Evolutionary conservation across 2,888 invertebrate species (phyloP), one percentile per base, ranked within the genome.

Genomic region (Eudasyphora cyanicolor): DNA sequence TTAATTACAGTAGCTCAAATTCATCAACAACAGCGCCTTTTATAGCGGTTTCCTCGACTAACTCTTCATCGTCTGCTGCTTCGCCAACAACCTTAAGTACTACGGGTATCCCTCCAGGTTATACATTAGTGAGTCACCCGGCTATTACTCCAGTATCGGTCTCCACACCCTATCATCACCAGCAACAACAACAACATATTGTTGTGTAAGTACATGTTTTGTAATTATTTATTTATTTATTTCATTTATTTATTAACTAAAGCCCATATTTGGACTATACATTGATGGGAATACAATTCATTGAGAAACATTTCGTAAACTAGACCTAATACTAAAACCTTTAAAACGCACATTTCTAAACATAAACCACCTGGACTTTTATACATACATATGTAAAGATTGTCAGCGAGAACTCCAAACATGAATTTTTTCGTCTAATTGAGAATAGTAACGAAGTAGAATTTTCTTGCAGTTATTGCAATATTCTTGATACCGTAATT

Each of bases 21-120:
- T 82, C 87, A 29, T 79, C 86, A 79, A 86, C 86, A 4, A 84
- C 87, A 87, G 88, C 79, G 86, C 87, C 74, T 85, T 85, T 81
- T 89, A 86, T 77, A 87, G 86, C 69, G 86, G 88, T 74, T 85
- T 87, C 76, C 62, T 87, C 82, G 49, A 82, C 84, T 6, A 85
- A 86, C 62, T 81, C 85, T 17, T 71, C 85, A 42, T 75, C 64
- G 10, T 78, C 83, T 24, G 81, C 85, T 71, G 62, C 74, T 49
- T 83, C 82, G 35, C 78, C 82, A 35, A 76, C 80, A 64, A 75
- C 82, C 49, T 27, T 80, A 32, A 76, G 64, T 7, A 79, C 81
- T 35, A 67, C 64, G 35, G 69, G 82, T 10, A 86, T 82, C 62
- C 77, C 86, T n/a, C 67, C 79, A 1, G 78, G 80, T 21, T 82